A percentile compares a stretch with the other conserved stretches of the same genome.
Evolutionary conservation across 2,888 invertebrate species (phyloP).

Genomic region (Neocrepidodera transversa): DNA sequence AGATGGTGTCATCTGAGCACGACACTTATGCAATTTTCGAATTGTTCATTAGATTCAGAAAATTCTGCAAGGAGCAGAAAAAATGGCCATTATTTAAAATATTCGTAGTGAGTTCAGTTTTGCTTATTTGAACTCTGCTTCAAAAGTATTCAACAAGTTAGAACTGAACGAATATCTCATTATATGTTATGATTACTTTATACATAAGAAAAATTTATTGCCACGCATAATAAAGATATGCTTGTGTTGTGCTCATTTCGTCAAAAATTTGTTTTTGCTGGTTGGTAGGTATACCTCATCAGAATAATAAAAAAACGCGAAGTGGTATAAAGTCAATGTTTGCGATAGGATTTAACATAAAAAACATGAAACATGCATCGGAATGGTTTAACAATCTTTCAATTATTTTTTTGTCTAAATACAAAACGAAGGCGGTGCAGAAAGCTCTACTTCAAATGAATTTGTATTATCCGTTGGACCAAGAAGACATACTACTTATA

Average conservation of each 20-base stretch:
- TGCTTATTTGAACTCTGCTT: constrained; percentile 16
- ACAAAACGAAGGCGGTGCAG: neutral
- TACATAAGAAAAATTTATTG: constrained; percentile 4
- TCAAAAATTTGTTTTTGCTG: constrained; percentile 10
- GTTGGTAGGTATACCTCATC: neutral
- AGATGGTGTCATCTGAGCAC: constrained; percentile 16
- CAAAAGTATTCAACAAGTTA: constrained; percentile 7
- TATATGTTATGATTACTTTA: constrained; percentile 3
- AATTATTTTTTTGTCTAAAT: neutral
- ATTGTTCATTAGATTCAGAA: constrained; percentile 12
- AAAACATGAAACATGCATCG: neutral
- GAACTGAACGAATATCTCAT: constrained; percentile 5
- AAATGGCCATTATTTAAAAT: constrained; percentile 17
- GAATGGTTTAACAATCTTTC: constrained; percentile 23
- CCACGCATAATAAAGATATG: neutral
- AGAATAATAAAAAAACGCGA: constrained; percentile 1
- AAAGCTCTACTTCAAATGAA: neutral
- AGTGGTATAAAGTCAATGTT: constrained; percentile 7
- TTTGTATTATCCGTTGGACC: neutral
- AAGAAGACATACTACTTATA: neutral
- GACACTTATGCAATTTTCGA: constrained; percentile 9
- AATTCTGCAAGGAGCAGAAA: constrained; percentile 9
- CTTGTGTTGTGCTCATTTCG: constrained; percentile 16
- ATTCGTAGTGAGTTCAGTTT: constrained; percentile 19
- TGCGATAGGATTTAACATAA: constrained; percentile 13